These are phyloP conservation scores for Stichopus chloronotus DNA, from an alignment of 35 echinoderm and acorn worm species.

Conservation along the genomic window DNA sequence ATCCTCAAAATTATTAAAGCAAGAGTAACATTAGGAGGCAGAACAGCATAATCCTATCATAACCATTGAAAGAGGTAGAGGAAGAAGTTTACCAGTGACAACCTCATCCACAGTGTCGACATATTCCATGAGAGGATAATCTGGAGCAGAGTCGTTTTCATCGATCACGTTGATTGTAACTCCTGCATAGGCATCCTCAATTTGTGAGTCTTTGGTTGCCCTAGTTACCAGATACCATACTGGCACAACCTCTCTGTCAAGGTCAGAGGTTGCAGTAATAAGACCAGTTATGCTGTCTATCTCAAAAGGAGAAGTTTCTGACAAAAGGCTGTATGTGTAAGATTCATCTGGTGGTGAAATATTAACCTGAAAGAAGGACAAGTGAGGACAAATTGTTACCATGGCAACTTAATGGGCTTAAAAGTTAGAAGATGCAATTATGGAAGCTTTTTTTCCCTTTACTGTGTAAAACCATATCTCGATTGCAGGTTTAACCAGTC, in stretches of 20 bases:
- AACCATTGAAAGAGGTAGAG: too few relatives aligned
- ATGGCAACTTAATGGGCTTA: too few relatives aligned
- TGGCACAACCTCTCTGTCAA: conserved; percentile 25
- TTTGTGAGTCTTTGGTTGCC: background rate
- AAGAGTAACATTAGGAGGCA: too few relatives aligned
- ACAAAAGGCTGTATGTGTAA: background rate
- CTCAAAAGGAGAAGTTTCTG: background rate
- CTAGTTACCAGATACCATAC: background rate
- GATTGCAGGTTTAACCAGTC: too few relatives aligned
- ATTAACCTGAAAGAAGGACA: too few relatives aligned
- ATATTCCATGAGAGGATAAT: conserved; percentile 15
- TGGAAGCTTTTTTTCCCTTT: too few relatives aligned
- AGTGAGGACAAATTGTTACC: too few relatives aligned
- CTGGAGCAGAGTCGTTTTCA: conserved; percentile 5
- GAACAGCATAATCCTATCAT: too few relatives aligned
- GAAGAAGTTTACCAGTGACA: background rate
- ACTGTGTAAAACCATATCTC: too few relatives aligned
- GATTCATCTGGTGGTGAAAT: too few relatives aligned
- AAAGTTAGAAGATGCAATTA: too few relatives aligned
- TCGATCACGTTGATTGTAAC: background rate
- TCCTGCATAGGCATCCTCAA: background rate
- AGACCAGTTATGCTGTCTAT: background rate
- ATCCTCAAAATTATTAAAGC: too few relatives aligned
- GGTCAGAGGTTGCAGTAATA: background rate
- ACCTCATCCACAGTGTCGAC: conserved; percentile 12